Conservation (phyloP, 2,797 vertebrate genomes). For the Tympanoctomys barrerae region DNA sequence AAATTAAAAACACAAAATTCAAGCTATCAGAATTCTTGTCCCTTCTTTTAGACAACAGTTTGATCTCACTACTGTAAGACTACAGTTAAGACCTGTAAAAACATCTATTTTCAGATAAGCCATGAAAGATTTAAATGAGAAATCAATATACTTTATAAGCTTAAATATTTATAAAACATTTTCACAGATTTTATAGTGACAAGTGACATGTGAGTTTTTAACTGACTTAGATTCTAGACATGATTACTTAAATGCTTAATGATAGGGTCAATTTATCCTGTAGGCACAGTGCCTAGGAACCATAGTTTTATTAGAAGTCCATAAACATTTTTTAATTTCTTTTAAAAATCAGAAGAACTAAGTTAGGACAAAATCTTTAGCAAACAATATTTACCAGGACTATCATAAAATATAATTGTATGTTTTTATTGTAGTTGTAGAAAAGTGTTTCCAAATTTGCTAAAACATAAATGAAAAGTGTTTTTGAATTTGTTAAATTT, state of each 20-base stretch:
- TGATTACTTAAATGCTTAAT: not conserved
- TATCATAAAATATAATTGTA: not conserved
- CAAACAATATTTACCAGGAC: not conserved
- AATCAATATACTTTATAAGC: not conserved
- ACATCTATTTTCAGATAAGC: not conserved
- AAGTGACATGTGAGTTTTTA: not conserved
- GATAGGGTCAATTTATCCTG: not conserved
- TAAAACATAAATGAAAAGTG: not conserved
- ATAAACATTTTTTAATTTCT: not conserved
- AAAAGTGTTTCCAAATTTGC: not conserved
- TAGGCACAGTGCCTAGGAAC: not conserved
- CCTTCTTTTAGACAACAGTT: not conserved
- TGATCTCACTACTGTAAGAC: not conserved
- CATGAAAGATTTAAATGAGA: conserved; percentile 9
- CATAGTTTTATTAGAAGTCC: not conserved
- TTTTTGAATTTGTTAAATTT: conserved; percentile 14
- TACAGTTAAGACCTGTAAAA: conserved; percentile 40
- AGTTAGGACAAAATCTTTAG: conserved; percentile 42
- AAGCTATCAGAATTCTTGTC: not conserved
- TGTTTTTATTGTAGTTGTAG: not conserved
- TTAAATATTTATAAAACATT: not conserved
- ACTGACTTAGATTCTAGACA: not conserved
- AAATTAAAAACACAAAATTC: conserved; percentile 52
- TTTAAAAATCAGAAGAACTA: not conserved
- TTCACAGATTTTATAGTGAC: not conserved